Base-by-base conservation (phyloP, 64 coral and sea anemone genomes). In the Pocillopora damicornis region DNA sequence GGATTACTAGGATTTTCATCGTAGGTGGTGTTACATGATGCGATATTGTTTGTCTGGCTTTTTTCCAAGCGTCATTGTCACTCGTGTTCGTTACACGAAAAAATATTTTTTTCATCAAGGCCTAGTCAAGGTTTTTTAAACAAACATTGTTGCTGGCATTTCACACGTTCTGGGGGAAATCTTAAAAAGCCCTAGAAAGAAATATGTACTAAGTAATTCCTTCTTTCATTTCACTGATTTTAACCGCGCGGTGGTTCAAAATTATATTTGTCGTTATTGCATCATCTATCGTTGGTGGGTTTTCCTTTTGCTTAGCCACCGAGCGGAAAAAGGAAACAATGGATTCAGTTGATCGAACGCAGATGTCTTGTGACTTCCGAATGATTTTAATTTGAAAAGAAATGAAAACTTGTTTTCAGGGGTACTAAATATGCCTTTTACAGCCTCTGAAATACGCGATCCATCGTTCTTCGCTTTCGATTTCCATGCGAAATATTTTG, bases 241-340 rank as follows among this genome's bases (percentile, higher is more conserved):
- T 1, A 0, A 1, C 0, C 12, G 18, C 12, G 37, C 18, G 17
- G 37, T 11, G 68, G 11, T 73, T 57, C 14, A 57, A 73, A 30
- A 26, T 26, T 56, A 22, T 20, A 36, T 2, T 56, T 20, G 15
- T 37, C 10, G 37, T 20, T 66, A 73, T 85, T 85, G 81, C 65
- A 85, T 85, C 64, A 85, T 58, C 15, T 16, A 85, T 72, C 73
- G 20, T 16, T 11, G 26, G 38, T 85, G 81, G 81, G 81, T 85
- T 85, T 85, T 16, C 81, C 81, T 85, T 71, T 25, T 30, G 65
- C n/a, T 1, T 2, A 26, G 59, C 58, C 57, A 13, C 10, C 1
- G 23, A 58, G 20, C 65, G 20, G 63, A 58, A 71, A n/a, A 14
- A 37, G 75, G 57, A 71, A 77, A 57, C 16, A 77, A 22, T 77